Evolutionary conservation across 2,797 vertebrate species (phyloP).

Genomic region (Acanthurus leucopareius): DNA sequence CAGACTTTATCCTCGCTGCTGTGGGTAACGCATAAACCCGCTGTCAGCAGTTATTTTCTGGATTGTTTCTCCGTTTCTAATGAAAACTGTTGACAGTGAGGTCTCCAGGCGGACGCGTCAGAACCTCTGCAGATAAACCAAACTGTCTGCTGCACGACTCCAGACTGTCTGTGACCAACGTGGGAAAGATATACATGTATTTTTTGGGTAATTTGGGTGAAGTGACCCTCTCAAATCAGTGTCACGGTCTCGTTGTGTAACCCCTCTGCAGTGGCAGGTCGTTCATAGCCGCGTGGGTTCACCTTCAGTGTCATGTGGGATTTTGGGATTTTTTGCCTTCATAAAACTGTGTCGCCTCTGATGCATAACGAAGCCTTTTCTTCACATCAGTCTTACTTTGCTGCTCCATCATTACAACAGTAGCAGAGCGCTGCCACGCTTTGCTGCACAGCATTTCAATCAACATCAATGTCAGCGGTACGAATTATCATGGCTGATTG

Average conservation of each 20-base stretch:
- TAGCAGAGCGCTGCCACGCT: conserved; percentile 61
- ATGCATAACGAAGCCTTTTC: conserved; percentile 64
- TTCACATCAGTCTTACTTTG: conserved; percentile 58
- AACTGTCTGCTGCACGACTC: background rate
- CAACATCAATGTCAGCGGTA: conserved; percentile 68
- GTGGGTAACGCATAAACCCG: background rate
- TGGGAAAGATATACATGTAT: background rate
- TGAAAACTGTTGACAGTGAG: conserved; percentile 6
- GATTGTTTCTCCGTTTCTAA: background rate
- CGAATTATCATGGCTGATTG: conserved; percentile 61
- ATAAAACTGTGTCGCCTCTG: conserved; percentile 41
- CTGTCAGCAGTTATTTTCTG: background rate
- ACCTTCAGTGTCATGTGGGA: conserved; percentile 35
- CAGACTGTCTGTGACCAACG: background rate
- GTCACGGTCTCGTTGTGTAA: conserved; percentile 10
- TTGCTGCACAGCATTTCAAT: conserved; percentile 69
- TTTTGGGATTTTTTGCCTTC: conserved; percentile 39
- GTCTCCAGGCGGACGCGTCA: background rate
- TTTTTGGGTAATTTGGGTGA: background rate
- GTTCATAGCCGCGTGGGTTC: background rate
- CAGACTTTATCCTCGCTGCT: background rate
- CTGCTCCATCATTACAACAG: conserved; percentile 71
- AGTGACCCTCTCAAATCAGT: conserved; percentile 8
- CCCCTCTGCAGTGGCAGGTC: conserved; percentile 29
- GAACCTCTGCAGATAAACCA: conserved; percentile 7